Evolutionary conservation across 1,140 invertebrate species (phyloP).

Genomic region (Cotesia chilonis): DNA sequence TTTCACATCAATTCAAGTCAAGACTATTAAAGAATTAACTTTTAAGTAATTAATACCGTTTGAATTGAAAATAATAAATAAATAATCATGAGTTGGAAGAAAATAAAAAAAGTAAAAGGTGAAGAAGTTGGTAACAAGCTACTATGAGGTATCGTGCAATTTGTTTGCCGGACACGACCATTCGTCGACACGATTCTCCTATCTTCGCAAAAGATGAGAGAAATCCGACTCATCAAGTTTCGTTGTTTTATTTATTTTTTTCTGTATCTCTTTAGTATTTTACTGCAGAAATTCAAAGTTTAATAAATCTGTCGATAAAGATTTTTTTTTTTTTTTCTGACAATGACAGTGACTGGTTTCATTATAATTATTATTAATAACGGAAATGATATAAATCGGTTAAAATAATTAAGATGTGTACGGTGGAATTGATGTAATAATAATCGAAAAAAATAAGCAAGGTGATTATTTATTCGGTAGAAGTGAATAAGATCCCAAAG

Average conservation of each 20-base stretch:
- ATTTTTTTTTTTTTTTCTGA: neutral
- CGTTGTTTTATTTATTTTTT: conserved; percentile 12
- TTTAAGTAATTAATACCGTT: neutral
- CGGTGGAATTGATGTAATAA: conserved; percentile 12
- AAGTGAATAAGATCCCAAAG: too few relatives aligned
- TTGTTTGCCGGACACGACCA: conserved; percentile 64
- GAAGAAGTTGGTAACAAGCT: conserved; percentile 53
- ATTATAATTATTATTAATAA: too few relatives aligned
- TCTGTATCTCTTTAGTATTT: neutral
- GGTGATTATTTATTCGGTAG: neutral
- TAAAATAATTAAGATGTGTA: neutral
- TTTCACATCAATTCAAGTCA: conserved; percentile 29
- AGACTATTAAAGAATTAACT: neutral
- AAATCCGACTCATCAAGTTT: conserved; percentile 48
- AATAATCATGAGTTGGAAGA: conserved; percentile 29
- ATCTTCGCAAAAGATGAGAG: conserved; percentile 61
- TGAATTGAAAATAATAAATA: too few relatives aligned
- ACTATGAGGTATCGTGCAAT: conserved; percentile 62
- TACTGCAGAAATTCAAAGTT: neutral
- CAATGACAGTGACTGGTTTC: too few relatives aligned
- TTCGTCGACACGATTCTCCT: conserved; percentile 63
- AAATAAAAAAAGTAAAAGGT: conserved; percentile 36
- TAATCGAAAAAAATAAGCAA: neutral
- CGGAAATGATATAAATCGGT: too few relatives aligned
- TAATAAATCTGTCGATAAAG: too few relatives aligned